phyloP scores from a whole-genome alignment of 2,888 invertebrate genomes.

The Elmis aenea region DNA sequence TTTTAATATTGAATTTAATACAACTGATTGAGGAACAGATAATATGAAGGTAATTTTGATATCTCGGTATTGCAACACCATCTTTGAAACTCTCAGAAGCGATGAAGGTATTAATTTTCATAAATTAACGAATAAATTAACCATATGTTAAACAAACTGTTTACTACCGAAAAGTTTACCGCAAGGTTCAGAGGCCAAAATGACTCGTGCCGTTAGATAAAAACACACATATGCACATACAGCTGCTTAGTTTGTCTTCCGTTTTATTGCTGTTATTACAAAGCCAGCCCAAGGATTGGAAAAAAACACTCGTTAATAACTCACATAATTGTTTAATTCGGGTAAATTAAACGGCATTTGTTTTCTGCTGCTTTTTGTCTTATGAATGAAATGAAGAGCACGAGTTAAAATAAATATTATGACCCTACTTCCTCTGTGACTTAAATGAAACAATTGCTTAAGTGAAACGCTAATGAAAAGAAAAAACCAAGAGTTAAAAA shows the following conservation, averaged over 20 bases:
- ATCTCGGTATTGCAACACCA: too few relatives aligned
- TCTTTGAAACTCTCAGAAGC: too few relatives aligned
- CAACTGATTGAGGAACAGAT: too few relatives aligned
- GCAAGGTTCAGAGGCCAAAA: slow-evolving; percentile 11
- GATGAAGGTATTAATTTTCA: too few relatives aligned
- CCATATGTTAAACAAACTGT: too few relatives aligned
- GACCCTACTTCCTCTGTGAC: slow-evolving; percentile 42
- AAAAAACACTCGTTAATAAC: slow-evolving; percentile 10
- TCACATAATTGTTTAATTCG: slow-evolving; percentile 43
- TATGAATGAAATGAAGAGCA: slow-evolving; percentile 43
- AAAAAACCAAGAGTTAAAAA: slow-evolving; percentile 15
- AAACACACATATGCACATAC: too few relatives aligned
- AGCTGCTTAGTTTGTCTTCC: slow-evolving; percentile 16
- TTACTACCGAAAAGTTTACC: too few relatives aligned
- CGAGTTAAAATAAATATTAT: slow-evolving; percentile 46
- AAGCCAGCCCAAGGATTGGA: slow-evolving; percentile 11
- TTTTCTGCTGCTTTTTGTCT: slow-evolving; percentile 23
- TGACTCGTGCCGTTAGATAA: slow-evolving; percentile 13
- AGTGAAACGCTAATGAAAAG: slow-evolving; percentile 22
- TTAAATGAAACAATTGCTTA: slow-evolving; percentile 28
- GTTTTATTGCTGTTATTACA: slow-evolving; percentile 15
- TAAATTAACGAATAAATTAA: too few relatives aligned
- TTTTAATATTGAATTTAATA: too few relatives aligned
- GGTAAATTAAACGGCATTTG: slow-evolving; percentile 44
- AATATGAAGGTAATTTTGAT: too few relatives aligned